Evolutionary conservation across 2,113 vertebrate species (phyloP).

Genomic region (Neopipo cinnamomea): DNA sequence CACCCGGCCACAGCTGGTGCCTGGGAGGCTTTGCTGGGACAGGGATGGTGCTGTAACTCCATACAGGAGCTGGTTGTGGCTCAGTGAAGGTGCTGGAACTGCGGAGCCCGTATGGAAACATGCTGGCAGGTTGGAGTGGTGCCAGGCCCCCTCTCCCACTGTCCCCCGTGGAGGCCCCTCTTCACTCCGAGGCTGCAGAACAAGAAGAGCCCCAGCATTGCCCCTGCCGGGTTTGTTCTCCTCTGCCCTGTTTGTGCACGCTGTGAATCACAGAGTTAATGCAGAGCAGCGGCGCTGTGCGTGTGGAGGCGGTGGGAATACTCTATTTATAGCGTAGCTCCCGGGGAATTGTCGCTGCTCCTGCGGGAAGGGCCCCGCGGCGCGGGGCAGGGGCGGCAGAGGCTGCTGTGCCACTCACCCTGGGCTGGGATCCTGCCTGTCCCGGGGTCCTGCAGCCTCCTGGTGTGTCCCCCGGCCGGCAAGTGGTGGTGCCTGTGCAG

Average conservation of each 20-base stretch:
- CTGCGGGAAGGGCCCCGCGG: not conserved
- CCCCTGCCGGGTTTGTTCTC: not conserved
- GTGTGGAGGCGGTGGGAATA: not conserved
- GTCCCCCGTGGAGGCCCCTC: accelerated
- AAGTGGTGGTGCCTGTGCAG: accelerated
- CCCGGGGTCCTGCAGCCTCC: not conserved
- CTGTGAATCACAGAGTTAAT: not conserved
- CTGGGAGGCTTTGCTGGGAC: not conserved
- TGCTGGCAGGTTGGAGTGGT: accelerated
- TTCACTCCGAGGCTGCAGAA: accelerated
- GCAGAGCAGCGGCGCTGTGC: not conserved
- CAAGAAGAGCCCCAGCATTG: accelerated
- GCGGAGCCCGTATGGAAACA: accelerated
- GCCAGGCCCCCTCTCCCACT: not conserved
- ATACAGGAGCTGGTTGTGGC: accelerated
- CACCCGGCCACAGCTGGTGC: not conserved
- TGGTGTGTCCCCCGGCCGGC: not conserved
- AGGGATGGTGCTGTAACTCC: accelerated
- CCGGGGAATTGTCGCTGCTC: not conserved
- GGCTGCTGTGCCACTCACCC: not conserved
- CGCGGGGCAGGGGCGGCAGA: not conserved
- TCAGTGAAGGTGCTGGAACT: not conserved
- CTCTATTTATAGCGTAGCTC: not conserved
- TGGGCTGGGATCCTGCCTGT: too few species aligned
- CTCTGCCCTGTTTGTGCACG: accelerated